phyloP scores from a whole-genome alignment of 2,113 vertebrate genomes.

The Hystrix cristata region DNA sequence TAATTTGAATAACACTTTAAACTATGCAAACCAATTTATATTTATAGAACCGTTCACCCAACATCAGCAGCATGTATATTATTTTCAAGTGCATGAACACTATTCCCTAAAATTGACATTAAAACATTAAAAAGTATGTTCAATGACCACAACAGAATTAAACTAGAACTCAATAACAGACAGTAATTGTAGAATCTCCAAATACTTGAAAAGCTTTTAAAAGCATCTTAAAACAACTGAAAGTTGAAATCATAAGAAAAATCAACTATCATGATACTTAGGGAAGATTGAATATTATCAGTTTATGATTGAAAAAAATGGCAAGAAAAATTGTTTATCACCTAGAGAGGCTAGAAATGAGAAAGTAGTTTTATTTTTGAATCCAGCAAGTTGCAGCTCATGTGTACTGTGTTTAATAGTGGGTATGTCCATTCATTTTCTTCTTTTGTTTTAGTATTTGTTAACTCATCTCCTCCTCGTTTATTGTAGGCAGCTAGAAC shows the following conservation, averaged over 20 bases:
- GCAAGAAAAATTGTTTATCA: constrained; percentile 12
- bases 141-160: neutral
- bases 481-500: neutral
- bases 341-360: neutral
- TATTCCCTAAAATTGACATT: neutral
- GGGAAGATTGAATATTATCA: neutral
- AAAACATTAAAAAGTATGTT: neutral
- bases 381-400: neutral
- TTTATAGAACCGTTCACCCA: neutral
- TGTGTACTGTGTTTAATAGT: neutral
- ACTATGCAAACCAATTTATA: neutral
- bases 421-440: neutral
- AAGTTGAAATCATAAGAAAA: constrained; percentile 25
- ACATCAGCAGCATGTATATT: neutral
- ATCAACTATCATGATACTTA: constrained; percentile 3
- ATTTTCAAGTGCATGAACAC: neutral
- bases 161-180: neutral
- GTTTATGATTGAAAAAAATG: neutral
- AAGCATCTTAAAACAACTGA: neutral
- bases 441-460: neutral
- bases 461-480: constrained; percentile 6
- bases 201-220: neutral
- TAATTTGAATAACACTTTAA: neutral
- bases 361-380: constrained; percentile 35
- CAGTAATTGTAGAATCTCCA: neutral